Conservation (phyloP, 2,888 invertebrate genomes). For the Zygogramma bicolorata region DNA sequence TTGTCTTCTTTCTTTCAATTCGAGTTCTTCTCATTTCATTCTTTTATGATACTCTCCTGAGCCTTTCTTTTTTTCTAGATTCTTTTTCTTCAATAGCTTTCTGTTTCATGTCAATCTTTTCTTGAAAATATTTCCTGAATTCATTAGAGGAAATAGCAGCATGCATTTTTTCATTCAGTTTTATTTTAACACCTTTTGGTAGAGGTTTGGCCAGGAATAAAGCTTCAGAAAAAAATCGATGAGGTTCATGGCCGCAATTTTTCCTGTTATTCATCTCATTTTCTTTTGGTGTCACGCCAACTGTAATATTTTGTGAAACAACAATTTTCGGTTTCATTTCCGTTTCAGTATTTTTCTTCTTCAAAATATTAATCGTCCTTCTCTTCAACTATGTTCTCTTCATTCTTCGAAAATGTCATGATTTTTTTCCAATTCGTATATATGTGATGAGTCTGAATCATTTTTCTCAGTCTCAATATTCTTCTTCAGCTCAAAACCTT, state of each 20-base stretch:
- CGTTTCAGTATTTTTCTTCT: not conserved
- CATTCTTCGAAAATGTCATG: not conserved
- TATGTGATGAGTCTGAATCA: too few relatives aligned
- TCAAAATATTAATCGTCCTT: not conserved
- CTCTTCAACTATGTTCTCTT: not conserved
- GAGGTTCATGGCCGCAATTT: too few relatives aligned
- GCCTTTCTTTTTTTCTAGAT: not conserved
- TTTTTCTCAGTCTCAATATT: not conserved
- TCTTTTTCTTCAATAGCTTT: not conserved
- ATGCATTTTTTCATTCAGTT: not conserved
- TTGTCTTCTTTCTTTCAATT: not conserved
- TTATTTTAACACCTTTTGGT: not conserved
- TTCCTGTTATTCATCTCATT: too few relatives aligned
- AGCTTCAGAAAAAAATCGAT: not conserved
- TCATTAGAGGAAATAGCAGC: not conserved
- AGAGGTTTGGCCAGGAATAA: not conserved
- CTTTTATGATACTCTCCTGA: not conserved
- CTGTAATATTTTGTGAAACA: not conserved
- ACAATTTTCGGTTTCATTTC: not conserved
- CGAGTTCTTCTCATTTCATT: too few relatives aligned
- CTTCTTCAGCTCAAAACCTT: not conserved
- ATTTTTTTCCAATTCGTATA: not conserved
- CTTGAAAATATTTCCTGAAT: not conserved
- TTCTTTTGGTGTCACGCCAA: too few relatives aligned
- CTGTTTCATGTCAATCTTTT: not conserved